Conservation (phyloP, 2,888 invertebrate genomes). For the Metacarcinus magister region DNA sequence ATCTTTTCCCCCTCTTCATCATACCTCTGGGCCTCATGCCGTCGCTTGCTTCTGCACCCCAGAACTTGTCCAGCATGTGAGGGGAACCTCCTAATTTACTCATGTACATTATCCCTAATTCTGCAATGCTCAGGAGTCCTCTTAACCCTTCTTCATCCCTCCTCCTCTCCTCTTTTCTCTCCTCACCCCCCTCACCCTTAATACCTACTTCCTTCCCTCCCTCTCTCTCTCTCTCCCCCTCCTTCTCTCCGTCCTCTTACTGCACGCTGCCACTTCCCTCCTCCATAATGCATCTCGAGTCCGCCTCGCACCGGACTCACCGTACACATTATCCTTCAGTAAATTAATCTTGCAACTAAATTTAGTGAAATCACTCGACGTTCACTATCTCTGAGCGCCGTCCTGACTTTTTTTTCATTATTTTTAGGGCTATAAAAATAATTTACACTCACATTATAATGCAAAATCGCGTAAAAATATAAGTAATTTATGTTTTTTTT, state of each 20-base stretch:
- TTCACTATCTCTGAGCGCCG: background rate
- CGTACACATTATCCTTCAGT: background rate
- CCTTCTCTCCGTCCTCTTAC: background rate
- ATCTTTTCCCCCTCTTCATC: background rate
- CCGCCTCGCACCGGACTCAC: background rate
- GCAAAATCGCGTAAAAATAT: background rate
- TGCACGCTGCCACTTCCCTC: background rate
- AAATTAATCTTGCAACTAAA: background rate
- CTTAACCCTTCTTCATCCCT: slow-evolving; percentile 36
- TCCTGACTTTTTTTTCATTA: background rate
- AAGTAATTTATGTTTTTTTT: background rate
- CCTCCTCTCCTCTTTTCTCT: background rate
- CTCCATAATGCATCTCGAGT: background rate
- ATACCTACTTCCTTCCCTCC: background rate
- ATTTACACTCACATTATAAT: background rate
- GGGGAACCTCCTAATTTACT: slow-evolving; percentile 28
- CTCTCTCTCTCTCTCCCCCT: background rate
- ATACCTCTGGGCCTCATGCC: background rate
- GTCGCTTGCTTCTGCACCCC: background rate
- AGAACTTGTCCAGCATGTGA: background rate
- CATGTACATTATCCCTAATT: slow-evolving; percentile 36
- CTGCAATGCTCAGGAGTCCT: slow-evolving; percentile 21
- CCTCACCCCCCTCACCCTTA: background rate
- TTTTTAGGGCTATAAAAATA: background rate
- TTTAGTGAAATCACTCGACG: background rate